Conservation (phyloP, 2,888 invertebrate species). For the Globia sparganii region DNA sequence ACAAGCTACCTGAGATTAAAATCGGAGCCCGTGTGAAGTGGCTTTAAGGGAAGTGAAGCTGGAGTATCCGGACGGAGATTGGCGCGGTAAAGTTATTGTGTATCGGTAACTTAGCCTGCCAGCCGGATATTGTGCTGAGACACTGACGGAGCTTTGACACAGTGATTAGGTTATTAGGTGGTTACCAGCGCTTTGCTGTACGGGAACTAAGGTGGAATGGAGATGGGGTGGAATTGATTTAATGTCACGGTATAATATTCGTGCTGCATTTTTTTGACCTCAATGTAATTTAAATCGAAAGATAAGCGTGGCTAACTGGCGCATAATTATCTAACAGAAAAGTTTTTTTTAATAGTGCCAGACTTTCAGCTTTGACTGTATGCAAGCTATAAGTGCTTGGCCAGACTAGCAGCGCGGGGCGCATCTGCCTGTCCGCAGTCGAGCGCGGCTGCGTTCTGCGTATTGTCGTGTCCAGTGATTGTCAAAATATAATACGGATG, state of each 20-base stretch:
- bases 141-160: conserved; percentile 61
- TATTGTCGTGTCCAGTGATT: no score
- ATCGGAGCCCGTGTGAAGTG: conserved; percentile 56
- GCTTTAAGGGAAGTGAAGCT: conserved; percentile 53
- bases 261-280: not conserved
- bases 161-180: conserved; percentile 64
- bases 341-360: not conserved
- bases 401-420: no score
- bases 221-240: conserved; percentile 9
- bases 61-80: conserved; percentile 72
- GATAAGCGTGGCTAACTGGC: no score
- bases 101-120: conserved; percentile 63
- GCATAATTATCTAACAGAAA: not conserved
- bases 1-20: conserved; percentile 60
- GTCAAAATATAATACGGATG: no score
- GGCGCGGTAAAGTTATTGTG: conserved; percentile 69
- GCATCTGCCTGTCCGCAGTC: no score
- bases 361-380: not conserved
- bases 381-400: no score
- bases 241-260: not conserved
- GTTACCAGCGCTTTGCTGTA: conserved; percentile 39
- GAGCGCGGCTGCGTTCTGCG: no score
- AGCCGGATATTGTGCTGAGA: conserved; percentile 67
- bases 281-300: not conserved
- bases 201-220: conserved; percentile 12